Base-by-base conservation (phyloP, 2,888 invertebrate species). In the Lasioglossum malachurum region DNA sequence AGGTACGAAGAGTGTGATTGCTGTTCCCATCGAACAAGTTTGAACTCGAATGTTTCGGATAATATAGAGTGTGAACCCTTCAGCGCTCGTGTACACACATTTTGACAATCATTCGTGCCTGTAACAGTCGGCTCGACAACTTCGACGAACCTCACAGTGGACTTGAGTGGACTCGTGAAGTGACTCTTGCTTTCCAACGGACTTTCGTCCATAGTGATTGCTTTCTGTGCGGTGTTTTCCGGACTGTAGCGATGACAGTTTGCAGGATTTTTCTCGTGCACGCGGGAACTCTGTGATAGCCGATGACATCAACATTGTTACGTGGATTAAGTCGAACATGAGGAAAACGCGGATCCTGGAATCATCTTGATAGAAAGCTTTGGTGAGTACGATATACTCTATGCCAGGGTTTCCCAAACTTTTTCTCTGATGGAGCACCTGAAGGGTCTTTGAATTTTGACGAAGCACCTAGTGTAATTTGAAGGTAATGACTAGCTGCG, bases 271-370 rank as follows among this genome's bases (percentile, higher is more conserved):
- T 87, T 75, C 79, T 77, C 80, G 78, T 75, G 75, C 80, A 83
- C 74, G 83, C 80, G 90, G 75, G 85, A 91, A 87, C 78, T 83
- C 84, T 87, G 91, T 90, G 92, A 92, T 92, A 90, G 87, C 87
- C 91, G 87, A 91, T 92, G 93, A 85, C 91, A 91, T 91, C 88
- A 91, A 90, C 91, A 16, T 85, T 87, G 80, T 84, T 89, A 87
- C 87, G 90, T 83, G 92, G 93, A 92, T 93, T 93, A 92, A 92
- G 80, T 89, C 76, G 69, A 84, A 64, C 88, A 86, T 86, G 86
- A 83, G 82, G 83, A 82, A 88, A 83, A 79, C 86, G 73, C 78
- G 86, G 72, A 80, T 87, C 84, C 78, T 64, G 83, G 84, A 75
- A 86, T 77, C 86, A 75, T 81, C 79, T 80, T 60, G 35, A 77